Conservation (phyloP, 2,113 vertebrate genomes). For the Ellobius talpinus region DNA sequence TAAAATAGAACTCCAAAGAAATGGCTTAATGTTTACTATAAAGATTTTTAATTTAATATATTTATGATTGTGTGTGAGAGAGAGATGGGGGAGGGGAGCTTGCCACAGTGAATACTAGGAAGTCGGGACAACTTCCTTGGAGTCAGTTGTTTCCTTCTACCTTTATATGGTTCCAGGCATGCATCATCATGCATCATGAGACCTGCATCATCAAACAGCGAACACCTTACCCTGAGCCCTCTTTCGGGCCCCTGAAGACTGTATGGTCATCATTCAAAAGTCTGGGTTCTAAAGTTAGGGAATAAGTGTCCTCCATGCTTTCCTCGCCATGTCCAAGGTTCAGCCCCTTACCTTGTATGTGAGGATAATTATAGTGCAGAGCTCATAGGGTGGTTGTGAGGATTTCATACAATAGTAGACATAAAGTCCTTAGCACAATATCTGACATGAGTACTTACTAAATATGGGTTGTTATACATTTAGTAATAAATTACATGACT, state of each 20-base stretch:
- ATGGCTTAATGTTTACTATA: not conserved
- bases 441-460: not conserved
- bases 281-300: not conserved
- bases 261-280: not conserved
- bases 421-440: not conserved
- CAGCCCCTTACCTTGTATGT: not conserved
- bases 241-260: not conserved
- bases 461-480: not conserved
- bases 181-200: not conserved
- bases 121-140: not conserved
- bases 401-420: not conserved
- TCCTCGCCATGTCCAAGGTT: not conserved
- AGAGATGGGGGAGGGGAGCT: not conserved
- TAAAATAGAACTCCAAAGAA: conserved; percentile 28
- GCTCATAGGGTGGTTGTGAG: not conserved
- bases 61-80: not conserved
- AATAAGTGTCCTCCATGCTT: not conserved
- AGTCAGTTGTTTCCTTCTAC: not conserved
- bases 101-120: not conserved
- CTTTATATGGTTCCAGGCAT: too few relatives aligned
- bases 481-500: not conserved
- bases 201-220: not conserved
- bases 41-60: not conserved
- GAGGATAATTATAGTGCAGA: not conserved
- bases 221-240: not conserved